A percentile compares a stretch with the other conserved stretches of the same genome.
phyloP scores from a whole-genome alignment of 2,888 invertebrate genomes.

The Epiblema foenella region DNA sequence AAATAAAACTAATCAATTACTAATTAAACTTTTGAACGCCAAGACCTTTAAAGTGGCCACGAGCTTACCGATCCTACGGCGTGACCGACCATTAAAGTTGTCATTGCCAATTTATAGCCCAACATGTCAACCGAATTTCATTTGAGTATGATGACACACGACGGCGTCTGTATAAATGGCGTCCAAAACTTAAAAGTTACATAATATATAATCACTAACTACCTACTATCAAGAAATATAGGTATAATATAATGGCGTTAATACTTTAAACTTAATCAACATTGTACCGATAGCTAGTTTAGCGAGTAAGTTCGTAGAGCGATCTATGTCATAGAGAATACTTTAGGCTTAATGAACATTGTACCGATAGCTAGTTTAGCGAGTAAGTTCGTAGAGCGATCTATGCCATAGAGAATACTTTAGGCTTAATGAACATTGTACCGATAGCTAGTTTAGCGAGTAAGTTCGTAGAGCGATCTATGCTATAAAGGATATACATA shows the following conservation, averaged over 20 bases:
- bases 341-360: background rate
- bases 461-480: background rate
- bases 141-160: too few species aligned
- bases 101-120: too few species aligned
- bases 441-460: conserved; percentile 1
- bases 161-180: background rate
- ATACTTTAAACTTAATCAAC: background rate
- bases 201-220: background rate
- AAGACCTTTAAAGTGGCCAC: background rate
- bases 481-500: too few species aligned
- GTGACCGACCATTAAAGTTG: background rate
- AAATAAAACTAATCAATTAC: conserved; percentile 16
- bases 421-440: background rate
- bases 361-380: conserved; percentile 1
- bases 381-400: background rate
- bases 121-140: too few species aligned
- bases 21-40: background rate
- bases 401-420: background rate
- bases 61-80: too few species aligned
- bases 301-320: background rate
- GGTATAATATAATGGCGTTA: background rate
- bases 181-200: background rate
- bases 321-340: background rate
- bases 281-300: background rate
- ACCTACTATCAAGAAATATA: background rate